phyloP scores from a whole-genome alignment of 2,888 invertebrate species.

The Blastobasis adustella region DNA sequence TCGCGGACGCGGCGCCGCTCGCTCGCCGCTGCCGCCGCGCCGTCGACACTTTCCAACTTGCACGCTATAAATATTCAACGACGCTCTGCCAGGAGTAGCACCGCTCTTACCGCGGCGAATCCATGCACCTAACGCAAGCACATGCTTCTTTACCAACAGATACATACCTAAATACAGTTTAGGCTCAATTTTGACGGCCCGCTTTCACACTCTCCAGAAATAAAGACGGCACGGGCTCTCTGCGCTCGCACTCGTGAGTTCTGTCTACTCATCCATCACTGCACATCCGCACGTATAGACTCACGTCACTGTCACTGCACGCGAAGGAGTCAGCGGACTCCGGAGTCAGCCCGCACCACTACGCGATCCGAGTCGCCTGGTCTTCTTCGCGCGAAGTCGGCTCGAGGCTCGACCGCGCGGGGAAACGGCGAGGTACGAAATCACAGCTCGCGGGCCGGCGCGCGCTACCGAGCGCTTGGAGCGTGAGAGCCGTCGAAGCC shows the following conservation, averaged over 20 bases:
- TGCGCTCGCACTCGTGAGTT: slow-evolving; percentile 47
- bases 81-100: slow-evolving; percentile 31
- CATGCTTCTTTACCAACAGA: slow-evolving; percentile 20
- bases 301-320: slow-evolving; percentile 73
- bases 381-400: slow-evolving; percentile 24
- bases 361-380: slow-evolving; percentile 28
- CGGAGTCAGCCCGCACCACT: slow-evolving; percentile 54
- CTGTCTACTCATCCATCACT: slow-evolving; percentile 71
- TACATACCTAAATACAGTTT: slow-evolving; percentile 72
- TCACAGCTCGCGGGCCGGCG: slow-evolving; percentile 41
- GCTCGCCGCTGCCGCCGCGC: slow-evolving; percentile 19
- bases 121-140: slow-evolving; percentile 8
- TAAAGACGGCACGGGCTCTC: slow-evolving; percentile 40
- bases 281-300: slow-evolving; percentile 70
- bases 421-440: slow-evolving; percentile 50
- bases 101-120: slow-evolving; percentile 30
- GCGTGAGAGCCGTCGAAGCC: slow-evolving; percentile 62
- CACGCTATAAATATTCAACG: slow-evolving; percentile 63
- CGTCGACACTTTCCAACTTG: slow-evolving; percentile 58
- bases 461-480: slow-evolving; percentile 61
- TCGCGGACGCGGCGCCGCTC: slow-evolving; percentile 10
- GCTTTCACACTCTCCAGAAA: slow-evolving; percentile 54
- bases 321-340: slow-evolving; percentile 49
- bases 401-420: slow-evolving; percentile 25
- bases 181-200: slow-evolving; percentile 73